Evolutionary conservation across 2,797 vertebrate species (phyloP), one percentile per base, ranked within the genome.

Genomic region (Aplochiton taeniatus): DNA sequence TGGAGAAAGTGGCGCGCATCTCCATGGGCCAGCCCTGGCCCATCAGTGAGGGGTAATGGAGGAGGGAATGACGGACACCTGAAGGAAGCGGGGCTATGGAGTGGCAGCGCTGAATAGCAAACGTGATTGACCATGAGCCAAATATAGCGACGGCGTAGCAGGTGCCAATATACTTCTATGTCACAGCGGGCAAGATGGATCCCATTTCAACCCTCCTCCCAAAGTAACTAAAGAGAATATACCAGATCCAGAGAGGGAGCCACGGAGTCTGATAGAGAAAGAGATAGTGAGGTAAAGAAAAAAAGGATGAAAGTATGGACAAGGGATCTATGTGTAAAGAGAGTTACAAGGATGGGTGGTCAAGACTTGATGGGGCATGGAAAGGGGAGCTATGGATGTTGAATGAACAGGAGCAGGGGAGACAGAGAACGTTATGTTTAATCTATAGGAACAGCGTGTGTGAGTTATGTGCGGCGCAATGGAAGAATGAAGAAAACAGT

Each of bases 121-220:
- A 80, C 61, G 78, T 80, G 80, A 86, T 43, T 76, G 83, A 89
- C 74, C 69, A 69, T 45, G 66, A 46, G 73, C 65, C 69, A 72
- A 82, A 86, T 74, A 76, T 77, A 80, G 75, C 73, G 75, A 71
- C 61, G 48, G 54, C 54, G 63, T 68, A 69, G 73, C 73, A 76
- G 80, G 86, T 78, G 77, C 68, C 70, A 80, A 84, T 50, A 58
- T 70, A 69, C 52, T 59, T 48, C 62, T 56, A 44, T 61, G 73
- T 77, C 61, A 70, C 65, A 48, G 69, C n/a, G 47, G 52, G 63
- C 17, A 66, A 66, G 68, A 48, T 4, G 63, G 60, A 72, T 69
- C 74, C 71, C 72, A 82, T 72, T 61, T 84, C 81, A 82, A 68
- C 66, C 61, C 51, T 68, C 69, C 55, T 48, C 46, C 75, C n/a